These are phyloP conservation scores for Uropetala carovei DNA, from an alignment of 2,888 invertebrate species.

Conservation along the genomic window DNA sequence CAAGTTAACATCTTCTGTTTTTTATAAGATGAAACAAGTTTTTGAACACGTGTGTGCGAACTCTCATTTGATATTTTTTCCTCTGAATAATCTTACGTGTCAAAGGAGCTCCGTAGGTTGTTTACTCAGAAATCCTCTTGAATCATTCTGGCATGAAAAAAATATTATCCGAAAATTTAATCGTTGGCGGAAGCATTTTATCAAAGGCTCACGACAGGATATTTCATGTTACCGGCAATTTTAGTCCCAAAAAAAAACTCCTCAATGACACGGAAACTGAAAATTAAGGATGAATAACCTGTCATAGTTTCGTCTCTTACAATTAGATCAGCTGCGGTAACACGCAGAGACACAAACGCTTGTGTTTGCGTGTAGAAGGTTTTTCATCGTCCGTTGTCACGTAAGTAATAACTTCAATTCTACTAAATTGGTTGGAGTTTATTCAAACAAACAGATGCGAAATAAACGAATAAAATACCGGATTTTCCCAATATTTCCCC, in stretches of 20 bases:
- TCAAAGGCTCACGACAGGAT: not conserved
- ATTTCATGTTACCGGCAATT: not conserved
- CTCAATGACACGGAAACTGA: not conserved
- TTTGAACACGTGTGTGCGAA: not conserved
- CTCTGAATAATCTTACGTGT: not conserved
- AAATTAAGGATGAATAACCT: not conserved
- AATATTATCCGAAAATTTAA: not conserved
- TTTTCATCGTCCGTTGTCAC: too few species aligned
- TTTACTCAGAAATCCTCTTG: not conserved
- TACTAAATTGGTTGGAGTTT: too few species aligned
- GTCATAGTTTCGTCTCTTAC: not conserved
- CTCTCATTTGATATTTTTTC: not conserved
- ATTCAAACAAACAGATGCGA: too few species aligned
- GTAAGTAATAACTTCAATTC: too few species aligned
- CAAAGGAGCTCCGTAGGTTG: not conserved
- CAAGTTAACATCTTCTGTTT: not conserved
- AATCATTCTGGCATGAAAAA: not conserved
- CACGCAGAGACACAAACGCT: too few species aligned
- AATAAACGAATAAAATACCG: too few species aligned
- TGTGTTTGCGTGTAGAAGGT: too few species aligned
- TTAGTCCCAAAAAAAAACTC: not conserved
- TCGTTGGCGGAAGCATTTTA: not conserved
- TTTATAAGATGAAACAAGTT: not conserved
- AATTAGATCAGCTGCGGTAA: not conserved
- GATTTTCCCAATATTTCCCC: too few species aligned